These are phyloP conservation scores for Temnopleurus reevesii DNA, from an alignment of 53 echinoderm and acorn worm genomes.

Conservation along the genomic window DNA sequence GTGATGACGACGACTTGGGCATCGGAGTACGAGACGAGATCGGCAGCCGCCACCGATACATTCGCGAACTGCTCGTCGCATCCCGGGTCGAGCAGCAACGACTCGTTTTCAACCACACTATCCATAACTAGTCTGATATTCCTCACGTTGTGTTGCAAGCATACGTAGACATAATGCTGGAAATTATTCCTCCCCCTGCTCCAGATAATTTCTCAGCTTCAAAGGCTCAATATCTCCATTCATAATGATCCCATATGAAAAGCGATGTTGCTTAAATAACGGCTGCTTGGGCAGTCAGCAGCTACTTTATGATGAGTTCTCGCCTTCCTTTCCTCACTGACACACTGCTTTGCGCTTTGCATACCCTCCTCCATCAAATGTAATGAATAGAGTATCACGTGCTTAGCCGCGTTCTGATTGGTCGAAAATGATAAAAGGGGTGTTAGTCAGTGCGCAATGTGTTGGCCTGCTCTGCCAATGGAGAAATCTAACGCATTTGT, in stretches of 20 bases:
- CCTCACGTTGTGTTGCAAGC: neutral
- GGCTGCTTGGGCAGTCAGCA: neutral
- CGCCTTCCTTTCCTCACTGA: neutral
- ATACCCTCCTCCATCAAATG: neutral
- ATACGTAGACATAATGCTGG: neutral
- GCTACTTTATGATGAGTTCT: neutral
- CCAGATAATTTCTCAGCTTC: neutral
- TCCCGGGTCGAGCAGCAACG: neutral
- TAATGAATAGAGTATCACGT: constrained; percentile 37
- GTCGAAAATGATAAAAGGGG: constrained; percentile 17
- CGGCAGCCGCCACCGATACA: constrained; percentile 29
- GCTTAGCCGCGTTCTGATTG: neutral
- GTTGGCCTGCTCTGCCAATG: neutral
- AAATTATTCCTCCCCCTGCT: constrained; percentile 6
- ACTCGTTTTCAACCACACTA: neutral
- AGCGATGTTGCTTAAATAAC: constrained; percentile 6
- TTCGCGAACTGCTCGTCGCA: constrained; percentile 12
- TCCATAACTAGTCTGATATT: constrained; percentile 2
- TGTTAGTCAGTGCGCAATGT: neutral
- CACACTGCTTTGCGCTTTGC: neutral
- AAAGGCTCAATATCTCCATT: constrained; percentile 16
- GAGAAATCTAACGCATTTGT: too few relatives aligned
- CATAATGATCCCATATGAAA: constrained; percentile 37
- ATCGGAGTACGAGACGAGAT: constrained; percentile 62
- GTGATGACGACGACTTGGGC: constrained; percentile 60